Base-by-base conservation (phyloP, 2,113 vertebrate species). In the Chauna torquata region DNA sequence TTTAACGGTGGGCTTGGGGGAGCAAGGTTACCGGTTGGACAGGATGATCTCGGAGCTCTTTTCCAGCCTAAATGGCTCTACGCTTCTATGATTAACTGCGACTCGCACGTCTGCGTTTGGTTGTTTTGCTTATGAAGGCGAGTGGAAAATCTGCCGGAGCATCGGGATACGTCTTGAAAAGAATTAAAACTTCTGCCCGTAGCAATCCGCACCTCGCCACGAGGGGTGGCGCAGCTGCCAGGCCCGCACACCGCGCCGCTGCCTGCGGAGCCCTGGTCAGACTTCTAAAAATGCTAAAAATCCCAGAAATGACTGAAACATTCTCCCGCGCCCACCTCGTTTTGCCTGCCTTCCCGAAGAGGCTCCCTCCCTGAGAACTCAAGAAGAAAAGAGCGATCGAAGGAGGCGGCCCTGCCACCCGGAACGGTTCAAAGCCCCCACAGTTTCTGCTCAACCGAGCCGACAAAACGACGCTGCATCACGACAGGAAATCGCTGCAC, bases 351-450 rank as follows among this genome's bases (percentile, higher is more conserved):
- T 55, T 32, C 32, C 77, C 3, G n/a, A 16, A 24, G 7, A 4
- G 32, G 11, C 14, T 70, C 57, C 38, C 22, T 4, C 38, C 72
- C 13, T 3, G 25, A 54, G 38, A 79, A 27, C 27, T 15, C 50
- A 23, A 0, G 2, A 19, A 17, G 27, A 20, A 55, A 58, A n/a
- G 8, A 27, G 0, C 1, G 12, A 22, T 16, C 3, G 30, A 18
- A 14, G 34, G 17, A 58, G 8, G 38, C 0, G 15, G 47, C 47
- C 6, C 54, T 24, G 10, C 6, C 8, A 15, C 45, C 30, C 24
- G 2, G 11, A 17, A 3, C 32, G 13, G 9, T 0, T 1, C 45
- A 9, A 25, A 34, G 3, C 6, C 8, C 32, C 16, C 5, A 5
- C 1, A 4, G 6, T 6, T 24, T 3, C 20, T 9, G 8, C 10